A percentile compares a stretch with the other conserved stretches of the same genome.
Conservation (phyloP, 2,888 invertebrate species). For the Caenorhabditis macrosperma region DNA sequence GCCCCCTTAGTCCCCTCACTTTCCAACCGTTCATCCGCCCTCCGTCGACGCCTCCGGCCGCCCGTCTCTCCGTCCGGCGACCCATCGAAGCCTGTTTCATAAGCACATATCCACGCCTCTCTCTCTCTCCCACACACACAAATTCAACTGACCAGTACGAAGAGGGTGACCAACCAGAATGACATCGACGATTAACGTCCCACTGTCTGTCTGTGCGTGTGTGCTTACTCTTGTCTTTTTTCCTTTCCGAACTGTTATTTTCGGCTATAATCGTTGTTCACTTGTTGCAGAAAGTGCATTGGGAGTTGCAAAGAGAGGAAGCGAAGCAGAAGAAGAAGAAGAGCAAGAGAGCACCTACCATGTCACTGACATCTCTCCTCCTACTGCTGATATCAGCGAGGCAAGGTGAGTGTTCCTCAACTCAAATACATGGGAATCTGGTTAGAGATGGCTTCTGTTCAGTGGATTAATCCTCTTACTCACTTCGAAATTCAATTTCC, state of each 20-base stretch:
- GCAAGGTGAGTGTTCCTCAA: constrained; percentile 20
- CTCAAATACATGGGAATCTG: background rate
- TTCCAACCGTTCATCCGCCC: constrained; percentile 8
- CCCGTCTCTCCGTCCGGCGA: constrained; percentile 12
- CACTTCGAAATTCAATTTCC: constrained; percentile 1
- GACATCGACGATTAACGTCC: constrained; percentile 37
- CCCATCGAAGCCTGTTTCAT: constrained; percentile 34
- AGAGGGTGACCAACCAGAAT: constrained; percentile 18
- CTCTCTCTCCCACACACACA: constrained; percentile 4
- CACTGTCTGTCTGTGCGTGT: background rate
- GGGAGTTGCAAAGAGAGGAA: too few relatives aligned
- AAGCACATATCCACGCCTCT: constrained; percentile 17
- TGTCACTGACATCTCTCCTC: constrained; percentile 33
- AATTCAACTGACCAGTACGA: constrained; percentile 13
- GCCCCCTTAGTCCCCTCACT: constrained; percentile 6
- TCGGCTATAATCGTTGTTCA: too few relatives aligned
- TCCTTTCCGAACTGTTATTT: background rate
- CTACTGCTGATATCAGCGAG: constrained; percentile 1
- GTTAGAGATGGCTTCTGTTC: too few relatives aligned
- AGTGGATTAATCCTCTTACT: background rate
- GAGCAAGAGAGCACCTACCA: background rate
- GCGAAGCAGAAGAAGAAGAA: background rate
- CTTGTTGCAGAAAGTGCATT: too few relatives aligned
- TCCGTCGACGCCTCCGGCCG: too few relatives aligned
- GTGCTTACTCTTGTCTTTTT: background rate